These are phyloP conservation scores for Schizothorax lantsangensis DNA, from an alignment of 2,797 vertebrate species.

Conservation along the genomic window DNA sequence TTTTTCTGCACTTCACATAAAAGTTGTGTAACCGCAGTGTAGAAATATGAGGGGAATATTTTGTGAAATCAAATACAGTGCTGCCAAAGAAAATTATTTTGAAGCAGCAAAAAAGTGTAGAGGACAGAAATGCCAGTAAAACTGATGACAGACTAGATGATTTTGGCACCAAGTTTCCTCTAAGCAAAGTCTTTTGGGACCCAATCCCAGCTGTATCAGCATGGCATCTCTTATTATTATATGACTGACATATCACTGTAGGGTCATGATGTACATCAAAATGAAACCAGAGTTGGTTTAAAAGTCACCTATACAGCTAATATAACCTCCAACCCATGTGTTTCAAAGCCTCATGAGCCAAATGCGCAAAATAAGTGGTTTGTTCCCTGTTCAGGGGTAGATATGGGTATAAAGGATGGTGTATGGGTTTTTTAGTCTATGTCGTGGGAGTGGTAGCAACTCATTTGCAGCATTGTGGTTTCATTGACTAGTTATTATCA, in stretches of 20 bases:
- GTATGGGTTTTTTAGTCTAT: slow-evolving; percentile 24
- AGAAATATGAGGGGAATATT: slow-evolving; percentile 56
- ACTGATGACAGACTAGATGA: slow-evolving; percentile 8
- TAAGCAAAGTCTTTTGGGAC: slow-evolving; percentile 7
- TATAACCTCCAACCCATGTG: not conserved
- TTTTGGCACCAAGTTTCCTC: slow-evolving; percentile 36
- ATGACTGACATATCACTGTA: slow-evolving; percentile 46
- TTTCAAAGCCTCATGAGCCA: not conserved
- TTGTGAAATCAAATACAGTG: slow-evolving; percentile 46
- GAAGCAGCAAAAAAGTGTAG: slow-evolving; percentile 25
- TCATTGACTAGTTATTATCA: slow-evolving; percentile 54
- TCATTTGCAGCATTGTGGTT: slow-evolving; percentile 46
- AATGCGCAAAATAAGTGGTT: slow-evolving; percentile 1
- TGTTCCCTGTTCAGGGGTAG: not conserved
- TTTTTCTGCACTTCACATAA: slow-evolving; percentile 35
- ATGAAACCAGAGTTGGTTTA: not conserved
- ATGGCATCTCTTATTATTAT: slow-evolving; percentile 27
- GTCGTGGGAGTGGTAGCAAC: slow-evolving; percentile 39
- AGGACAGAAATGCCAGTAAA: slow-evolving; percentile 48
- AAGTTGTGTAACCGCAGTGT: slow-evolving; percentile 57
- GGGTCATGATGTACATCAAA: slow-evolving; percentile 15
- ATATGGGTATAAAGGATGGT: not conserved
- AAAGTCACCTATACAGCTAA: slow-evolving; percentile 4
- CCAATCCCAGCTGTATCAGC: slow-evolving; percentile 55
- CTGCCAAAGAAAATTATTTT: slow-evolving; percentile 57